phyloP scores from a whole-genome alignment of 1,140 invertebrate genomes.

The Eupeodes corollae region DNA sequence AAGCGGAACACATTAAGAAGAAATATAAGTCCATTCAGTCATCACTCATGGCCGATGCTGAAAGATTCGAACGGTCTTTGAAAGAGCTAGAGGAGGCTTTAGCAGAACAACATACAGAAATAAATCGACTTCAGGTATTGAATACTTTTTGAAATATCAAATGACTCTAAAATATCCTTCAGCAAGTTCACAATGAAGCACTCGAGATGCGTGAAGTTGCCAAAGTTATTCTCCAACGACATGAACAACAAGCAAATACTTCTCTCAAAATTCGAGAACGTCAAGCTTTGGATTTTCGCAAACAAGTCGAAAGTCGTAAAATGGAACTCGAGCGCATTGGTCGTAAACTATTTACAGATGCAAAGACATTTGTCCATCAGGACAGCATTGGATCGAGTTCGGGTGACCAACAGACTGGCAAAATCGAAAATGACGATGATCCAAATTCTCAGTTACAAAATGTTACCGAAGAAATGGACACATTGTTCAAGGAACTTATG shows the following conservation, averaged over 20 bases:
- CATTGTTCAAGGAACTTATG: conserved; percentile 58
- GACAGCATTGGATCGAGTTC: conserved; percentile 42
- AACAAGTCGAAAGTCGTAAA: conserved; percentile 54
- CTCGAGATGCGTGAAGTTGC: conserved; percentile 53
- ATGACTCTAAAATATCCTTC: neutral
- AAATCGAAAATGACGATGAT: conserved; percentile 40
- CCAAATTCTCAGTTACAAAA: conserved; percentile 28
- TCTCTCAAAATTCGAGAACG: conserved; percentile 50
- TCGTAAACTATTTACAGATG: conserved; percentile 52
- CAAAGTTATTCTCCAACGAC: conserved; percentile 48
- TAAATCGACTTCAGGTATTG: conserved; percentile 50
- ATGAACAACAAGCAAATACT: conserved; percentile 52
- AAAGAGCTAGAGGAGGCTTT: conserved; percentile 53
- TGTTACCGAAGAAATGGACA: conserved; percentile 45
- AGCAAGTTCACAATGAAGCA: conserved; percentile 49
- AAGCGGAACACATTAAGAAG: conserved; percentile 63
- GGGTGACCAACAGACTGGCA: conserved; percentile 39
- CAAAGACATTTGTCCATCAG: conserved; percentile 39
- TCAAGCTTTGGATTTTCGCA: conserved; percentile 49
- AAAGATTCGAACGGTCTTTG: conserved; percentile 60
- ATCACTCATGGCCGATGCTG: conserved; percentile 55
- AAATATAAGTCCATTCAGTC: conserved; percentile 61
- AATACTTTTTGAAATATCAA: conserved; percentile 5
- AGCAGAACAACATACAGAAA: conserved; percentile 55
- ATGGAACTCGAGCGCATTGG: conserved; percentile 58